phyloP scores from a whole-genome alignment of 2,888 invertebrate genomes.

The Apomyelois bistriatella region DNA sequence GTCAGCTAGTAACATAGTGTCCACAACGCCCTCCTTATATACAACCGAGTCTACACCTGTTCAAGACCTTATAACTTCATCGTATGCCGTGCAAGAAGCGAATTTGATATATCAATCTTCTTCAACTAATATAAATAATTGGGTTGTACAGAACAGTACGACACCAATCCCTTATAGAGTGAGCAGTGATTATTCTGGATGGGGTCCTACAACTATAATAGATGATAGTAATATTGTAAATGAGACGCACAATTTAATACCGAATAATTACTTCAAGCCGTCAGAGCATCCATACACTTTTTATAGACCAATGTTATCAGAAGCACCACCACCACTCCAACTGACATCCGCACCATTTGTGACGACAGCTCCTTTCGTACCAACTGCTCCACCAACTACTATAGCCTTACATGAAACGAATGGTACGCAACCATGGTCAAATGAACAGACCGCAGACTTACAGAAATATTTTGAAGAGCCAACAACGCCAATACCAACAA shows the following conservation, averaged over 20 bases:
- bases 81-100: slow-evolving; percentile 80
- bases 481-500: slow-evolving; percentile 40
- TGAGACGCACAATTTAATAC: slow-evolving; percentile 64
- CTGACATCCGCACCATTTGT: slow-evolving; percentile 38
- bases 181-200: slow-evolving; percentile 71
- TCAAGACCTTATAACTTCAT: slow-evolving; percentile 47
- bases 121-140: slow-evolving; percentile 65
- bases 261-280: slow-evolving; percentile 45
- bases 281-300: slow-evolving; percentile 54
- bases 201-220: slow-evolving; percentile 70
- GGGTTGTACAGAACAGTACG: slow-evolving; percentile 55
- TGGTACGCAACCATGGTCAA: slow-evolving; percentile 34
- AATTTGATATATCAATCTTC: slow-evolving; percentile 84
- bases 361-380: slow-evolving; percentile 36
- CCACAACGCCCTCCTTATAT: slow-evolving; percentile 33
- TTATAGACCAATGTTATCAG: slow-evolving; percentile 62
- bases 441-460: slow-evolving; percentile 42
- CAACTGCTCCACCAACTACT: slow-evolving; percentile 52
- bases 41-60: slow-evolving; percentile 37
- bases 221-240: slow-evolving; percentile 48
- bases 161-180: slow-evolving; percentile 48
- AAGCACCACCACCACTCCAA: slow-evolving; percentile 54
- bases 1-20: slow-evolving; percentile 34
- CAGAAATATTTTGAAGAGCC: slow-evolving; percentile 43
- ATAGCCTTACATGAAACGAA: slow-evolving; percentile 13